Evolutionary conservation across 1,140 invertebrate genomes (phyloP).

Genomic region (Drosophila repleta): DNA sequence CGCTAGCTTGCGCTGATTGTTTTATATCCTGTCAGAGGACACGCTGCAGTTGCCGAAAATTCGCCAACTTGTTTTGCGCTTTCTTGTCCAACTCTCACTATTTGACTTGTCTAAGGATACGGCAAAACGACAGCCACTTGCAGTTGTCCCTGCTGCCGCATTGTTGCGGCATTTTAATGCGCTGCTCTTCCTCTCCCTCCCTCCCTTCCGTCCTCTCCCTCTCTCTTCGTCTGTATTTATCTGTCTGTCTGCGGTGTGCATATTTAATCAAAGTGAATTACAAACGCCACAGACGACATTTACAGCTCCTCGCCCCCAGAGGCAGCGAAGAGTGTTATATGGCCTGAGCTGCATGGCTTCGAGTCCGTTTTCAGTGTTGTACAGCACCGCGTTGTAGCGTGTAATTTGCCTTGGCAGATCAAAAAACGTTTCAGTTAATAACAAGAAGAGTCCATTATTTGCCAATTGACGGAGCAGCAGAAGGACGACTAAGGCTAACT

Average conservation of each 20-base stretch:
- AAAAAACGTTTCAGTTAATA: slow-evolving; percentile 75
- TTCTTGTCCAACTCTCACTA: slow-evolving; percentile 58
- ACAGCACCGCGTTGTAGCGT: slow-evolving; percentile 51
- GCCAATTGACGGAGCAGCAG: slow-evolving; percentile 52
- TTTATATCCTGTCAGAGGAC: slow-evolving; percentile 82
- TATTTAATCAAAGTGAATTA: slow-evolving; percentile 81
- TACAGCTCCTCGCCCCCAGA: neutral
- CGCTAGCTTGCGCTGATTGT: slow-evolving; percentile 83
- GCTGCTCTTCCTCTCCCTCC: slow-evolving; percentile 28
- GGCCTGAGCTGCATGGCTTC: neutral
- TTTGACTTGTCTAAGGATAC: slow-evolving; percentile 51
- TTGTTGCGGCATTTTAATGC: slow-evolving; percentile 73
- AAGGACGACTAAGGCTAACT: neutral
- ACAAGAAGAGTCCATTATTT: slow-evolving; percentile 65
- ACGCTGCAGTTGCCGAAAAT: slow-evolving; percentile 64
- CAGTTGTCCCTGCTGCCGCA: slow-evolving; percentile 43
- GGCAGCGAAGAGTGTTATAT: slow-evolving; percentile 52
- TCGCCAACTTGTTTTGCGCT: slow-evolving; percentile 75
- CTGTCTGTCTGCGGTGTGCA: slow-evolving; percentile 16
- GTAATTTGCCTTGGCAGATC: slow-evolving; percentile 67
- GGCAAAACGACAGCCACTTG: slow-evolving; percentile 14
- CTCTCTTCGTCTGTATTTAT: slow-evolving; percentile 3
- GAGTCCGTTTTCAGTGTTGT: slow-evolving; percentile 15
- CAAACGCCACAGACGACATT: slow-evolving; percentile 59
- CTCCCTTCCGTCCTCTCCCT: slow-evolving; percentile 28